These are phyloP conservation scores for Chalcosyrphus nemorum DNA, from an alignment of 2,888 invertebrate genomes.

Conservation along the genomic window DNA sequence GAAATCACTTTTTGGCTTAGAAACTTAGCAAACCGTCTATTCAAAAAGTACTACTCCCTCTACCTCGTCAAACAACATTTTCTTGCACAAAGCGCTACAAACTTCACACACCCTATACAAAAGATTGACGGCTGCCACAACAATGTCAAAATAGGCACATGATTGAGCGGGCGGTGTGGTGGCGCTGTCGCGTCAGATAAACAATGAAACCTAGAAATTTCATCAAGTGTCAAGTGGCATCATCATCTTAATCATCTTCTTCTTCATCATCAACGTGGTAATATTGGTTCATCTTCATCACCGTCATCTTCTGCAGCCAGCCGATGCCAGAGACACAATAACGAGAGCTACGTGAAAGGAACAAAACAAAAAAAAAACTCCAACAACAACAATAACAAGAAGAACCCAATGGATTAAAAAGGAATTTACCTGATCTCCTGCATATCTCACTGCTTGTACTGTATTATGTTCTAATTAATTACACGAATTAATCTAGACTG, in stretches of 20 bases:
- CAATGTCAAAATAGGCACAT: slow-evolving; percentile 21
- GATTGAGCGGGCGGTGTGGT: neutral
- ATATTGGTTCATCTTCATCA: slow-evolving; percentile 42
- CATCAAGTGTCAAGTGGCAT: slow-evolving; percentile 69
- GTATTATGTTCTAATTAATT: slow-evolving; percentile 73
- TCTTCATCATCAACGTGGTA: slow-evolving; percentile 2
- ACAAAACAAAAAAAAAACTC: neutral
- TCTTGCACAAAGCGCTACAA: neutral
- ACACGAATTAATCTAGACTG: slow-evolving; percentile 71
- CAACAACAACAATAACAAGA: slow-evolving; percentile 2
- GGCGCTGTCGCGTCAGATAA: slow-evolving; percentile 58
- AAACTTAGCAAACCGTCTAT: too few relatives aligned
- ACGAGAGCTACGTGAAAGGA: slow-evolving; percentile 11
- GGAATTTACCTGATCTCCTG: slow-evolving; percentile 70
- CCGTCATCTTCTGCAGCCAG: slow-evolving; percentile 44
- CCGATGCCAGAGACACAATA: slow-evolving; percentile 6
- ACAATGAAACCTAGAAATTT: slow-evolving; percentile 65
- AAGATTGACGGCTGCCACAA: slow-evolving; percentile 24
- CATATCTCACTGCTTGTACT: slow-evolving; percentile 39
- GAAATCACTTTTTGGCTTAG: too few relatives aligned
- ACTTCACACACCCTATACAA: slow-evolving; percentile 15
- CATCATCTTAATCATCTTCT: slow-evolving; percentile 51
- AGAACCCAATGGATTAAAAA: slow-evolving; percentile 57
- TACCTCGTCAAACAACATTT: too few relatives aligned
- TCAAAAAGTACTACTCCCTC: too few relatives aligned